A percentile compares a stretch with the other conserved stretches of the same genome.
These are phyloP conservation scores for Eustalomyia histrio DNA, from an alignment of 2,888 invertebrate species.

Conservation along the genomic window DNA sequence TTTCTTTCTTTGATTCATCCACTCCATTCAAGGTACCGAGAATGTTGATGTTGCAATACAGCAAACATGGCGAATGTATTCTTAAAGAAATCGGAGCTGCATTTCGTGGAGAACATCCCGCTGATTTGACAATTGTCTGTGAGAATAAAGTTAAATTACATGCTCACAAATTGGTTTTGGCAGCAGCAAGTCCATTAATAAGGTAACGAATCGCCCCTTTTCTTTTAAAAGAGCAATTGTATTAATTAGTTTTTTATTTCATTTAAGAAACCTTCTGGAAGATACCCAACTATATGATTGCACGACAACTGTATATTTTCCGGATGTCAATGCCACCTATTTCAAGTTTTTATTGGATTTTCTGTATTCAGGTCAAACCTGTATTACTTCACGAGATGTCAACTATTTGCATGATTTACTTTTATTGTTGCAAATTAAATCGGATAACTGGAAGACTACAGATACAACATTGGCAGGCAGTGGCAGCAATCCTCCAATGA, in stretches of 20 bases:
- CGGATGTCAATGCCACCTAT: constrained; percentile 89
- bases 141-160: constrained; percentile 90
- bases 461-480: constrained; percentile 77
- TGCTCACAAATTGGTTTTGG: constrained; percentile 92
- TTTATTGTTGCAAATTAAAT: constrained; percentile 90
- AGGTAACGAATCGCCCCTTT: constrained; percentile 79
- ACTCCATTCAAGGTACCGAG: constrained; percentile 76
- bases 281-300: constrained; percentile 86
- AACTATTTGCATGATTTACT: constrained; percentile 91
- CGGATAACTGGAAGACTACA: constrained; percentile 86
- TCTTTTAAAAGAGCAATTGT: constrained; percentile 5
- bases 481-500: constrained; percentile 43
- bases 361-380: constrained; percentile 91
- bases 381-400: constrained; percentile 83
- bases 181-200: constrained; percentile 91
- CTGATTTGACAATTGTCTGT: constrained; percentile 91
- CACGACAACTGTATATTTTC: constrained; percentile 90
- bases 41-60: constrained; percentile 93
- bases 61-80: constrained; percentile 95
- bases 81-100: constrained; percentile 93
- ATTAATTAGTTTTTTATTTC: constrained; percentile 10
- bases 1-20: constrained; percentile 28
- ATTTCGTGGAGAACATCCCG: constrained; percentile 91
- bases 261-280: constrained; percentile 84
- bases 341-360: constrained; percentile 91